Evolutionary conservation across 2,888 invertebrate species (phyloP).

Genomic region (Zele albiditarsus): DNA sequence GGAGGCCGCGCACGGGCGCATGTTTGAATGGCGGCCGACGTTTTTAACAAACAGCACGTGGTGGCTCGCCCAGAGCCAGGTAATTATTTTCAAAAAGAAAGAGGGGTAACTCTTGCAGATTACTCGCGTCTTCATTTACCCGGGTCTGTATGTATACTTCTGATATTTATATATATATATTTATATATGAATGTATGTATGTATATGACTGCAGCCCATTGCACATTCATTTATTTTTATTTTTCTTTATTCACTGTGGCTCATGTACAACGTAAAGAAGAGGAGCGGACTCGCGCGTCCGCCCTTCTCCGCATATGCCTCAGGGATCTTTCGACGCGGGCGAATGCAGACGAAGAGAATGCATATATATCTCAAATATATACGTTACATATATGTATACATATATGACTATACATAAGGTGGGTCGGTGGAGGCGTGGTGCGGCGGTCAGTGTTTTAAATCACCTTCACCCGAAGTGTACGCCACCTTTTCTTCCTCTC

Average conservation of each 20-base stretch:
- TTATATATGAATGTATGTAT: background rate
- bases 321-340: constrained; percentile 44
- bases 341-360: constrained; percentile 33
- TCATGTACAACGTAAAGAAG: constrained; percentile 52
- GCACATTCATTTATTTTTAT: constrained; percentile 41
- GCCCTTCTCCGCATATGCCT: constrained; percentile 56
- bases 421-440: constrained; percentile 56
- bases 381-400: constrained; percentile 37
- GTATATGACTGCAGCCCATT: background rate
- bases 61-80: constrained; percentile 63
- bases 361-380: constrained; percentile 28
- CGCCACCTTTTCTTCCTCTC: constrained; percentile 31
- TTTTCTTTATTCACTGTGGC: constrained; percentile 35
- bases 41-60: constrained; percentile 65
- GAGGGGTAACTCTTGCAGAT: constrained; percentile 57
- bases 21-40: constrained; percentile 59
- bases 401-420: constrained; percentile 42
- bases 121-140: constrained; percentile 70
- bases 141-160: too few species aligned
- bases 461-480: constrained; percentile 62
- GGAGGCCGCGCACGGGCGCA: constrained; percentile 52
- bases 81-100: constrained; percentile 66
- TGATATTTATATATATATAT: constrained; percentile 29
- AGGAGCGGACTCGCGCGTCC: constrained; percentile 53
- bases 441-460: constrained; percentile 67